Base-by-base conservation (phyloP, 2,113 vertebrate species). In the Stegostoma tigrinum region DNA sequence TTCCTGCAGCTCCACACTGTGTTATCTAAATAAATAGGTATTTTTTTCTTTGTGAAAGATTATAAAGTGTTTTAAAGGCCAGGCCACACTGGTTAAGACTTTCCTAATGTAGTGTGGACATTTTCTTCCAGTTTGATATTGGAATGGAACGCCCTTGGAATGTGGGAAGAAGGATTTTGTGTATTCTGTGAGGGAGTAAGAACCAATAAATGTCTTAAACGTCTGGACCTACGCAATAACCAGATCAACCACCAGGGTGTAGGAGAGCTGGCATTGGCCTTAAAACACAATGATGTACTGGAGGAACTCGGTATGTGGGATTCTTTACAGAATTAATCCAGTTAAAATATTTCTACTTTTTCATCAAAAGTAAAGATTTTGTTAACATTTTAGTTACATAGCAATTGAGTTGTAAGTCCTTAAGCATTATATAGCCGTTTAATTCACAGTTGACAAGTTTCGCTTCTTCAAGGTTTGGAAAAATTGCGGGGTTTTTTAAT, bases 151-250 rank as follows among this genome's bases (percentile, higher is more conserved):
- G 98, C 97, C 66, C 96, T 99, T 67, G 99, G 99, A 0, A 42
- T 98, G 14, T 98, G 98, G 98, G 98, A 99, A 0, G 98, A 99
- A 38, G 97, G 98, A 96, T 99, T 99, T 70, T 97, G 98, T 0
- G 93, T 98, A 4, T 98, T 99, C 96, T 99, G 99, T 91, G 98
- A 98, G 34, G 98, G 98, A 17, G 96, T 99, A 96, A 97, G 97
- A 14, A 97, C 97, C 96, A 99, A 98, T 95, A 67, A 45, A 0
- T 8, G 48, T 21, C 97, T 99, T 52, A 97, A 90, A 12, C 97
- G 96, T 55, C 97, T 99, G 27, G 99, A 99, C 96, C 97, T 99
- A 85, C 98, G 99, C 94, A 99, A 99, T 96, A 99, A 99, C 96
- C 99, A 99, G 97, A 98, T 99, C 96, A 98, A 97, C 97, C 99